phyloP scores from a whole-genome alignment of 2,797 vertebrate species.

The Bovichtus variegatus region DNA sequence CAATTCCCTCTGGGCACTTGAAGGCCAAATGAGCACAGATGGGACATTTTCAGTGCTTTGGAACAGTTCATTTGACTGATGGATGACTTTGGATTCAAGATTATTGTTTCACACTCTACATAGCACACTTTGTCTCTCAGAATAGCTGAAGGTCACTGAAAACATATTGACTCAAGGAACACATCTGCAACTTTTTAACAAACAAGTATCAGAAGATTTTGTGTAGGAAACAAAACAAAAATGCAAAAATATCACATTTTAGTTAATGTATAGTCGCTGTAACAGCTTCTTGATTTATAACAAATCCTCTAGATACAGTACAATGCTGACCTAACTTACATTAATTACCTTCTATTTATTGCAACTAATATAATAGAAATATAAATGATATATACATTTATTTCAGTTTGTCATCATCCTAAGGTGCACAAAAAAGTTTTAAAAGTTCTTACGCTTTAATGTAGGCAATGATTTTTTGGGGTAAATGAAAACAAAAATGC shows the following conservation, averaged over 20 bases:
- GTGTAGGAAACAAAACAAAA: not conserved
- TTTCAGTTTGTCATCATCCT: not conserved
- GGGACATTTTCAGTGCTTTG: constrained; percentile 70
- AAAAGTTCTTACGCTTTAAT: too few relatives aligned
- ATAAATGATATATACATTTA: too few relatives aligned
- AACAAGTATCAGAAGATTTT: too few relatives aligned
- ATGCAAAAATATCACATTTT: too few relatives aligned
- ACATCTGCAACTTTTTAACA: not conserved
- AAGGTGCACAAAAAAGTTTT: not conserved
- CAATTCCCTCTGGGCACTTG: constrained; percentile 65
- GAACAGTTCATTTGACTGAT: constrained; percentile 64
- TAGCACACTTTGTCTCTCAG: constrained; percentile 25
- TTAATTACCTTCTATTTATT: not conserved
- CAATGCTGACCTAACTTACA: not conserved
- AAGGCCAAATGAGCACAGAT: constrained; percentile 77
- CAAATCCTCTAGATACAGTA: not conserved
- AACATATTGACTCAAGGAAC: not conserved
- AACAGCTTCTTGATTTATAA: not conserved
- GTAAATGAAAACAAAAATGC: not conserved
- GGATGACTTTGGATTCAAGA: constrained; percentile 63
- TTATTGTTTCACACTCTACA: constrained; percentile 67
- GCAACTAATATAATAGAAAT: not conserved
- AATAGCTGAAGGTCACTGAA: constrained; percentile 1
- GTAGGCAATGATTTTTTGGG: not conserved
- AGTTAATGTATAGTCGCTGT: not conserved